Evolutionary conservation across 2,797 vertebrate species (phyloP), one percentile per base, ranked within the genome.

Genomic region (Poliocrania exsul): DNA sequence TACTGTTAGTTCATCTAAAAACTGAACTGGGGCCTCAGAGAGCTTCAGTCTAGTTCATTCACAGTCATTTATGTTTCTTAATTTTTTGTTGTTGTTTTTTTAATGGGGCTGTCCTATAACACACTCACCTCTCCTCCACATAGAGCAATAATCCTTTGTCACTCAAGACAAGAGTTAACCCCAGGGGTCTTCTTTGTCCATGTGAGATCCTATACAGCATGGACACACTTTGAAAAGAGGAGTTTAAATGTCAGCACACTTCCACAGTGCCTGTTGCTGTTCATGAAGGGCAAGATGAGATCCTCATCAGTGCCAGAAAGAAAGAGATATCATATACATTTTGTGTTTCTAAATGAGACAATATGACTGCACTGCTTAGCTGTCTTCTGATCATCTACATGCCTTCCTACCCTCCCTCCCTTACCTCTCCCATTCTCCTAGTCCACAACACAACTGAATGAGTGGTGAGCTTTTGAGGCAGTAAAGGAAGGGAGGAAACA

Each of bases 401-500:
- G 13, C 17, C 47, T 87, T 81, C 56, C 58, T 69, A 42, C 2
- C 6, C 7, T 7, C 1, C 12, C 9, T n/a, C 20, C 10, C 4
- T 51, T 79, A 24, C 10, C 35, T 38, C 7, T 20, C 9, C 5
- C 2, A 0, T 58, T 89, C 54, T 86, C n/a, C 69, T 56, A 46
- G 51, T 33, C 42, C n/a, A 25, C 5, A 8, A 60, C 4, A 33
- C 26, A 60, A 54, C 28, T 67, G 54, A 83, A 80, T 29, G 14
- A 80, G 6, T 2, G 7, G 10, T 0, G 0, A 38, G 26, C 1
- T 51, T 89, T 69, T 26, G 26, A 53, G 50, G 14, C 11, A 47
- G 19, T 11, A 71, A 78, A 49, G 19, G 54, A 70, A 73, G 25
- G 9, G n/a, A 77, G 70, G 15, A 38, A 46, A 50, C 56, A 58